Evolutionary conservation across 1,140 invertebrate species (phyloP), one percentile per base, ranked within the genome.

Genomic region (Bombus ignitus): DNA sequence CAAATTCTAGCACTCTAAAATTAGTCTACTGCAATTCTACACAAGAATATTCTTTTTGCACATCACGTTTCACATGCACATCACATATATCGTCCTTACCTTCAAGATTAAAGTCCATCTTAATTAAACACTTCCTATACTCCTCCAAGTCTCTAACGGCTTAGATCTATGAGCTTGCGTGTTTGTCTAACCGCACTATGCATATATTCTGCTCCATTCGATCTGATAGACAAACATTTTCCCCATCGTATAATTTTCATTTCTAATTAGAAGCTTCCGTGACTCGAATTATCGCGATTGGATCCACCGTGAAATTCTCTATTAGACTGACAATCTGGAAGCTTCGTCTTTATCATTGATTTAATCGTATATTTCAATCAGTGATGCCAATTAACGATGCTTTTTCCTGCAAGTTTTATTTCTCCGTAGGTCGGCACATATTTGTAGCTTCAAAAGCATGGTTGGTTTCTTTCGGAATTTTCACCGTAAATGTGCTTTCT

Each of bases 361-460:
- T 71, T n/a, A 47, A 62, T 79, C 32, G 13, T 18, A n/a, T 47
- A 8, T 28, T 53, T 59, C 44, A 59, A 44, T 59, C 12, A 47
- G 2, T 12, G n/a, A 2, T 47, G 57, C 22, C 86, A 86, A 86
- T 88, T 88, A 86, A 80, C 28, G 44, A 71, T 65, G 13, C 4
- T 22, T n/a, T 18, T 39, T 18, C 5, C 62, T 25, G 47, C 47
- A 47, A 74, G 62, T 68, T 74, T 39, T 22, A 57, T 75, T 70
- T 10, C 42, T 28, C 42, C 44, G 37, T 4, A 8, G 18, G 57
- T 65, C 9, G 22, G 12, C 57, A 57, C n/a, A 28, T 3, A 57
- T 39, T 25, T 22, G n/a, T 22, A 22, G 53, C 37, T 22, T 87
- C 9, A 65, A 79, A 88, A 87, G 75, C 35, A 39, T 39, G 8